phyloP scores from a whole-genome alignment of 2,888 invertebrate genomes.

The Poecilus cupreus region DNA sequence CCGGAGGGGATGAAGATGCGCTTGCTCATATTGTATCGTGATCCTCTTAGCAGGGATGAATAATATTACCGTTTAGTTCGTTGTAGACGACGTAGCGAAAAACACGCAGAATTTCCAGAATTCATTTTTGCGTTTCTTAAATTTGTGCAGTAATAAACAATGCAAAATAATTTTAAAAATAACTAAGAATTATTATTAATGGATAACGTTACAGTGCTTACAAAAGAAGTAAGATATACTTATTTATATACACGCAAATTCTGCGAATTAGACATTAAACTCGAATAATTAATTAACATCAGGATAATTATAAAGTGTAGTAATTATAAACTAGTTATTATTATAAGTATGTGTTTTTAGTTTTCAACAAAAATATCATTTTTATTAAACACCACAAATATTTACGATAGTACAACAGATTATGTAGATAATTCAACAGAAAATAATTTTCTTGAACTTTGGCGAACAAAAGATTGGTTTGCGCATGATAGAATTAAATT shows the following conservation, averaged over 20 bases:
- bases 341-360: background rate
- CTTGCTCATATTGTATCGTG: conserved; percentile 6
- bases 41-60: background rate
- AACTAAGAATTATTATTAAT: background rate
- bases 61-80: background rate
- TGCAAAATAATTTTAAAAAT: background rate
- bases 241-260: background rate
- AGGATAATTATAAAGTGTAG: no score
- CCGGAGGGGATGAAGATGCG: conserved; percentile 18
- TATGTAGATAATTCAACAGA: background rate
- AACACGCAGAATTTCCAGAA: background rate
- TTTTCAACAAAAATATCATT: background rate
- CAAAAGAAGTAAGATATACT: background rate
- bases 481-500: conserved; percentile 75
- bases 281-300: no score
- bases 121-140: background rate
- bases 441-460: conserved; percentile 64
- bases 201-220: background rate
- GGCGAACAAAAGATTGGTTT: conserved; percentile 76
- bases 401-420: background rate
- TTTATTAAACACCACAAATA: background rate
- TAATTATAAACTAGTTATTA: background rate
- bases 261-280: background rate
- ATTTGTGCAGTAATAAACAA: background rate
- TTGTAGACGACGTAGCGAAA: background rate